These are phyloP conservation scores for Arctopsyche grandis DNA, from an alignment of 1,140 invertebrate species.

Conservation along the genomic window DNA sequence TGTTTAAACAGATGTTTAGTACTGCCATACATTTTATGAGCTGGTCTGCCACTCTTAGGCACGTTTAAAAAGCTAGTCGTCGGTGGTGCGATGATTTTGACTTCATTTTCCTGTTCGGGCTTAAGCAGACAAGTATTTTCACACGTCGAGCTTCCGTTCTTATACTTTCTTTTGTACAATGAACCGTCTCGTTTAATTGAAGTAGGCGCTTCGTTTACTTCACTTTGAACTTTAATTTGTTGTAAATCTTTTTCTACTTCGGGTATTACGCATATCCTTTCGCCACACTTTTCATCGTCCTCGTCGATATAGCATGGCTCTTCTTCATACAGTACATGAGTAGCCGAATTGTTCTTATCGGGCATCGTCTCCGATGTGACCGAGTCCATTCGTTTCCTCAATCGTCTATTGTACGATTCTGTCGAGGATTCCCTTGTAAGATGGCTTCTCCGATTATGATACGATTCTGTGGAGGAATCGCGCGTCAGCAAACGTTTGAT, in stretches of 20 bases:
- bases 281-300: constrained; percentile 58
- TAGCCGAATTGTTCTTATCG: constrained; percentile 43
- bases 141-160: constrained; percentile 40
- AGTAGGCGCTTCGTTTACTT: constrained; percentile 31
- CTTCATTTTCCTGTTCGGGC: constrained; percentile 40
- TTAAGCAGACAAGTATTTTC: constrained; percentile 46
- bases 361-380: constrained; percentile 48
- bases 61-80: constrained; percentile 54
- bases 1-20: constrained; percentile 60
- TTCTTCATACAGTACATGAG: constrained; percentile 63
- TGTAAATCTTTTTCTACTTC: constrained; percentile 45
- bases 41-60: constrained; percentile 55
- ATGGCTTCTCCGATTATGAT: constrained; percentile 60
- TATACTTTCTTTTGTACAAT: constrained; percentile 50
- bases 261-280: constrained; percentile 44
- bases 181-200: constrained; percentile 49
- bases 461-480: constrained; percentile 53
- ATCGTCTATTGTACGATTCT: constrained; percentile 58
- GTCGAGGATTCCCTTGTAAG: constrained; percentile 62
- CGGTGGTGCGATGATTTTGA: constrained; percentile 21
- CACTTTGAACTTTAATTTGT: constrained; percentile 12
- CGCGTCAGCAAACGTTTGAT: constrained; percentile 48
- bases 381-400: constrained; percentile 52
- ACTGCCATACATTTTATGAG: constrained; percentile 60
- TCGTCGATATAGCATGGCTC: constrained; percentile 66